Evolutionary conservation across 1,140 invertebrate species (phyloP), one percentile per base, ranked within the genome.

Genomic region (Halyomorpha halys): DNA sequence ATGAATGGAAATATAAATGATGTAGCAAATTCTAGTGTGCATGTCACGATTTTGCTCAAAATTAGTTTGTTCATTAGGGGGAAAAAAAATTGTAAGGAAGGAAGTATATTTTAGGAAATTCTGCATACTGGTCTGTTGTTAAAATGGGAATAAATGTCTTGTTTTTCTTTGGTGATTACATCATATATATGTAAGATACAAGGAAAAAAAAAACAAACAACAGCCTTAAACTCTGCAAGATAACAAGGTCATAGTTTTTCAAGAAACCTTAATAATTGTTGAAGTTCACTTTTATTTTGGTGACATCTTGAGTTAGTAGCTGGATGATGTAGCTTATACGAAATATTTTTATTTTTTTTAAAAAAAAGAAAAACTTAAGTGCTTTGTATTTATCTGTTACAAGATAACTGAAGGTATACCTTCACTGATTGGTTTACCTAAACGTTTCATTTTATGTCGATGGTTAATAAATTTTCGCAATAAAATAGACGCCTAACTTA

Each of bases 401-500:
- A 45, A 44, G 61, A 62, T 47, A 45, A n/a, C 8, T 19, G 25
- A 49, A 45, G 39, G 61, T 27, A 47, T 62, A 5, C 61, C 25
- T 62, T 45, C 18, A 49, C 18, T 21, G 25, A 19, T 47, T 45
- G 61, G 39, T 47, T 23, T 25, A 62, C 44, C 61, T 49, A 23
- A 15, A 13, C 39, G 39, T 62, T 62, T 62, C 39, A 44, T 47
- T 62, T 47, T 62, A 62, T 62, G 61, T 62, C 61, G 61, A 62
- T 62, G 59, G 59, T 62, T 62, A 62, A 62, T 62, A 62, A 62
- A 62, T 62, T 62, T 62, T 45, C 39, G 39, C 18, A 62, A 45
- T 45, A 62, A 62, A 62, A 62, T 62, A 62, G 61, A 62, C 39
- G 61, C 61, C 61, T 62, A 62, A 62, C 61, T 61, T 47, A 59